Conservation (phyloP, 2,797 vertebrate species). For the Poliocrania exsul region DNA sequence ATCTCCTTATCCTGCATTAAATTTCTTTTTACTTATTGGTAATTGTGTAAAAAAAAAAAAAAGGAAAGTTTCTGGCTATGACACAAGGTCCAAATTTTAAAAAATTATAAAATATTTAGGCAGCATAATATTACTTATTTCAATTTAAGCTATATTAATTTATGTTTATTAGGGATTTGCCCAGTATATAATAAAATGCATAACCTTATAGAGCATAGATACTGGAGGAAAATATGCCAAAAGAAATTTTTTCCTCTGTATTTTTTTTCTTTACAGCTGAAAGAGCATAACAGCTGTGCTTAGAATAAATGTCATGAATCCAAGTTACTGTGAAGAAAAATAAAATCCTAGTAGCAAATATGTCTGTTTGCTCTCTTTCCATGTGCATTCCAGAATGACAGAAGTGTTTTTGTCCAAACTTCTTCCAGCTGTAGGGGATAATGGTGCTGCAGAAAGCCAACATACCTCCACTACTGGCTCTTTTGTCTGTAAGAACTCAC, state of each 20-base stretch:
- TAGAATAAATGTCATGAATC: not conserved
- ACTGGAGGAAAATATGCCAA: not conserved
- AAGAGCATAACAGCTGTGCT: not conserved
- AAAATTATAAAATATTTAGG: not conserved
- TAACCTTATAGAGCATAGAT: not conserved
- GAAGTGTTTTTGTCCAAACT: slow-evolving; percentile 13
- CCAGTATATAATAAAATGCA: not conserved
- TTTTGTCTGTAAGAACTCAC: not conserved
- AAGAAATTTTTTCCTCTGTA: not conserved
- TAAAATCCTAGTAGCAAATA: not conserved
- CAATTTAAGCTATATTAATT: not conserved
- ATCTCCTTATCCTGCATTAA: not conserved
- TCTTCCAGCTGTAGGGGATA: not conserved
- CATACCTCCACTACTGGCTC: not conserved
- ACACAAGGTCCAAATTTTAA: not conserved
- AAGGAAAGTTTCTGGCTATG: not conserved
- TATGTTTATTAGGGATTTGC: not conserved
- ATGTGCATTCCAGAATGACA: not conserved
- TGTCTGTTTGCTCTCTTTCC: not conserved
- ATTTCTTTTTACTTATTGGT: not conserved
- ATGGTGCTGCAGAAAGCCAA: not conserved
- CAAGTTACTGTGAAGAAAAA: not conserved
- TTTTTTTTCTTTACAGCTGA: not conserved
- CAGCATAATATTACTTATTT: not conserved
- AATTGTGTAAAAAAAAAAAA: not conserved